phyloP scores from a whole-genome alignment of 2,113 vertebrate species.

The Neotragus moschatus region DNA sequence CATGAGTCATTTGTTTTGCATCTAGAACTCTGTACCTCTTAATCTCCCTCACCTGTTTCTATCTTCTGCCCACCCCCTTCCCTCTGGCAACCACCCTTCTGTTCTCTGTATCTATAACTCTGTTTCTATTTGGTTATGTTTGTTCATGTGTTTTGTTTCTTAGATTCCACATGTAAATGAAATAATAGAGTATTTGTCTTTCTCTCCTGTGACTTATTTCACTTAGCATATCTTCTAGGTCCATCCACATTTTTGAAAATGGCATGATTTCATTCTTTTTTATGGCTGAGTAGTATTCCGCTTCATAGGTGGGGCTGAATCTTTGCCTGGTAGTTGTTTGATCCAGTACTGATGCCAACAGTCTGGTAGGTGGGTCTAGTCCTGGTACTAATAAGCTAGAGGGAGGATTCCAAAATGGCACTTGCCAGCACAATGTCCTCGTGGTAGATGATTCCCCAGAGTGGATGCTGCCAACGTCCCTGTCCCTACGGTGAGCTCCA shows the following conservation, averaged over 20 bases:
- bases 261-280: neutral
- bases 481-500: neutral
- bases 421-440: neutral
- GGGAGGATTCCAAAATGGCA: neutral
- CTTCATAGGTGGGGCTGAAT: neutral
- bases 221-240: neutral
- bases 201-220: neutral
- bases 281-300: neutral
- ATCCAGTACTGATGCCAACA: neutral
- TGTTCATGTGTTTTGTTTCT: neutral
- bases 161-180: neutral
- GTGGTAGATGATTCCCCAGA: neutral
- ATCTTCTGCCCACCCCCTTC: neutral
- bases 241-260: neutral
- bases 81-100: neutral
- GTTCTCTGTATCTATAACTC: neutral
- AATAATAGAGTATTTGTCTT: neutral
- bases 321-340: neutral
- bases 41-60: neutral
- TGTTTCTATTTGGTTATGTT: neutral
- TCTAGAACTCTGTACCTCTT: neutral
- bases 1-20: neutral
- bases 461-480: neutral
- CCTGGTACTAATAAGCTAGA: neutral
- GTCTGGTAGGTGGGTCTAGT: neutral